Evolutionary conservation across 2,113 vertebrate species (phyloP).

Genomic region (Catagonus wagneri): DNA sequence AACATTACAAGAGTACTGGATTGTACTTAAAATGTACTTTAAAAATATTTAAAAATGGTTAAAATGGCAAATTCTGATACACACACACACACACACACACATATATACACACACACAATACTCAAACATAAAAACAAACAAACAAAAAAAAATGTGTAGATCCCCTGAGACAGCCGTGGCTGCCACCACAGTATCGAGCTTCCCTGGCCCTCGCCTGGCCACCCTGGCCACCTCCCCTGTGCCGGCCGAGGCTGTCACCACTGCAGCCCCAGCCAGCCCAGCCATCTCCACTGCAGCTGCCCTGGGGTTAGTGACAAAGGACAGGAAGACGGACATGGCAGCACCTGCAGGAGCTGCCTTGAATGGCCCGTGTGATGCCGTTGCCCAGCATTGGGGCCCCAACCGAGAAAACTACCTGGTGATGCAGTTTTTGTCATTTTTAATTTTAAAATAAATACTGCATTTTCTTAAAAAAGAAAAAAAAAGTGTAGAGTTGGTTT

Average conservation of each 20-base stretch:
- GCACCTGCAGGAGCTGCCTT: slow-evolving; percentile 89
- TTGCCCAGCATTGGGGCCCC: slow-evolving; percentile 76
- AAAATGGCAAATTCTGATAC: neutral
- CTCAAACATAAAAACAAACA: no score
- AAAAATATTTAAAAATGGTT: neutral
- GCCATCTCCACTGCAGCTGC: neutral
- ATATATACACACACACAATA: no score
- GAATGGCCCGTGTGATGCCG: slow-evolving; percentile 91
- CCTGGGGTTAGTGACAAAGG: slow-evolving; percentile 70
- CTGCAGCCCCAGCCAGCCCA: neutral
- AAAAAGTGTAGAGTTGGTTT: neutral
- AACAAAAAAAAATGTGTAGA: no score
- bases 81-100: no score
- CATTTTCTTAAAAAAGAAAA: slow-evolving; percentile 81
- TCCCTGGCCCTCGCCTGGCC: neutral
- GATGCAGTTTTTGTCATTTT: slow-evolving; percentile 89
- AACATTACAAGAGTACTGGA: neutral
- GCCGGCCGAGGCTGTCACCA: neutral
- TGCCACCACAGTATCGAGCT: neutral
- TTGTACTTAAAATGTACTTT: neutral
- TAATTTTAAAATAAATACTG: slow-evolving; percentile 94
- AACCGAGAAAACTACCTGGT: slow-evolving; percentile 86
- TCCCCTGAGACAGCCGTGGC: fast-evolving
- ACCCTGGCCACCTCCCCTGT: neutral
- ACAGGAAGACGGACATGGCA: slow-evolving; percentile 87